Evolutionary conservation across 2,113 vertebrate genomes (phyloP), one percentile per base, ranked within the genome.

Genomic region (Pycnonotus jocosus): DNA sequence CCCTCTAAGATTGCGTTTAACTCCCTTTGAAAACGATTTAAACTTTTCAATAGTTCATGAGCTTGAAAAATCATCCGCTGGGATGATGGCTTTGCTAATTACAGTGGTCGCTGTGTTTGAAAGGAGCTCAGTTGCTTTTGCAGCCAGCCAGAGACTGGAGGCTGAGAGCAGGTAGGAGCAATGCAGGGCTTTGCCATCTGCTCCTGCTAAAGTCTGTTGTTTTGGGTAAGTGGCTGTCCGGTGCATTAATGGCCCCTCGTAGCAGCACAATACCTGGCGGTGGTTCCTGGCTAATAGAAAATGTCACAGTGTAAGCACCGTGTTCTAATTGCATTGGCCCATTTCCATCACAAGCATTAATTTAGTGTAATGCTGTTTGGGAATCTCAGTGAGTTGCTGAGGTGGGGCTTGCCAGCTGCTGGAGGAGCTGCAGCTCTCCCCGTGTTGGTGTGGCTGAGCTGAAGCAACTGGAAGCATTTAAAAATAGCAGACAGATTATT

Each of bases 271-370:
- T 71, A 88, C 80, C 90, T 93, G 24, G 53, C 0, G 3, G n/a
- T 78, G 35, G 0, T 76, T 93, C 57, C 87, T 92, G 85, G 83
- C 90, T 92, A 82, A 88, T 82, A 94, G 88, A 95, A 94, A 65
- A 84, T 95, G 86, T 91, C 90, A 58, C 47, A 33, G 66, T 58
- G 62, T 89, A 95, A 94, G 93, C 90, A 62, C 78, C 30, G 0
- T 73, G 70, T 80, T 85, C 90, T 91, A 80, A 91, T 91, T 95
- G 87, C 58, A 12, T 80, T 95, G 95, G 94, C 93, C 17, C 0
- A 4, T 91, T 82, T 95, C 95, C 94, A 94, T 73, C 78, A 61
- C 90, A 94, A 77, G 89, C 91, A 80, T 95, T 96, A 92, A 95
- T 97, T 94, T 73, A 88, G 77, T 47, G 33, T 87, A 87, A 80